Percentiles rank a stretch among this genome's conserved stretches.
Evolutionary conservation across 2,797 vertebrate genomes (phyloP).

Genomic region (Ctenochaetus hawaiiensis): DNA sequence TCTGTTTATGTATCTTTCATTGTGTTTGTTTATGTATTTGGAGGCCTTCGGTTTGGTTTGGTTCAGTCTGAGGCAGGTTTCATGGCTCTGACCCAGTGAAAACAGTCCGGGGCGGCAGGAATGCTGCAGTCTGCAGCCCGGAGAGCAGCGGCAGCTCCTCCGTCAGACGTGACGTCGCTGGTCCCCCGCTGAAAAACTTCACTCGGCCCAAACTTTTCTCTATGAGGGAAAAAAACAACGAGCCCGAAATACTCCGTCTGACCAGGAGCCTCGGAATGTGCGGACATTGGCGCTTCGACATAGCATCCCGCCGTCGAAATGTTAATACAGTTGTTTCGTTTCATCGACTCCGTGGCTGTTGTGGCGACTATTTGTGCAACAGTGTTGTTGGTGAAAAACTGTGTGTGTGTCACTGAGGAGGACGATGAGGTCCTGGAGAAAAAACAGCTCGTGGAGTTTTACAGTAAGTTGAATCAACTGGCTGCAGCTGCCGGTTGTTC

Average conservation of each 20-base stretch:
- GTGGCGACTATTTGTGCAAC: constrained; percentile 61
- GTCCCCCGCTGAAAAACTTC: constrained; percentile 67
- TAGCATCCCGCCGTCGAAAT: constrained; percentile 73
- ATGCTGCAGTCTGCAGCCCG: constrained; percentile 53
- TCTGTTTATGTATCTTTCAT: no score
- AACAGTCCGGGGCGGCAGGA: constrained; percentile 43
- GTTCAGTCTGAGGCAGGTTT: no score
- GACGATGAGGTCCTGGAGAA: constrained; percentile 78
- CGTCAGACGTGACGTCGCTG: constrained; percentile 84
- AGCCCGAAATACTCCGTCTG: constrained; percentile 18
- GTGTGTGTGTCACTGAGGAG: constrained; percentile 65
- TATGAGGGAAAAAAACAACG: constrained; percentile 43
- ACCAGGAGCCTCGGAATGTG: constrained; percentile 65
- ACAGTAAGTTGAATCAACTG: constrained; percentile 81
- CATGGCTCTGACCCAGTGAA: no score
- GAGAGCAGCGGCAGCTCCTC: constrained; percentile 56
- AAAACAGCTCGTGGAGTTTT: constrained; percentile 77
- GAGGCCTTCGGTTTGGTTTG: no score
- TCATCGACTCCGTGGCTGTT: constrained; percentile 41
- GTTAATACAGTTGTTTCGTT: constrained; percentile 50
- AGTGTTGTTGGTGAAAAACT: constrained; percentile 61
- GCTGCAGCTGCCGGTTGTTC: constrained; percentile 3
- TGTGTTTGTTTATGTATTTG: no score
- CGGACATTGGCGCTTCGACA: constrained; percentile 38
- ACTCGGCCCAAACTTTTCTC: constrained; percentile 65